Evolutionary conservation across 1,140 invertebrate genomes (phyloP), one percentile per base, ranked within the genome.

Genomic region (Drosophila nigromelanica): DNA sequence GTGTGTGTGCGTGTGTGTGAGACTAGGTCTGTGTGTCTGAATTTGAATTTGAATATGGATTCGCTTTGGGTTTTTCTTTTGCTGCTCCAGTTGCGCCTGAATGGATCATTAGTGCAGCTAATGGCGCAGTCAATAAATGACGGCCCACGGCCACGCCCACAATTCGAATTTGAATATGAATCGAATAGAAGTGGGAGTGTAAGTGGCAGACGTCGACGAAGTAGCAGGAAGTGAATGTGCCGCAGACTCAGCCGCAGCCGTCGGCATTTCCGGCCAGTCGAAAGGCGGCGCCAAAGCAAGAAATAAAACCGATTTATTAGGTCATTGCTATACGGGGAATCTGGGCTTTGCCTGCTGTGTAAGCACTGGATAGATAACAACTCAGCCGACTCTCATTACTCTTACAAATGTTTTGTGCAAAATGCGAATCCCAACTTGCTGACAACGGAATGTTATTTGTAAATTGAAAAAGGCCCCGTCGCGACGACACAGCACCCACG

Each of bases 71-170:
- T 43, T 48, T 63, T 54, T 60, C 55, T 40, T 45, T 56, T 62
- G 21, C 51, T 61, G 45, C 69, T 60, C 59, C 60, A 60, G 64
- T 79, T 61, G 59, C 54, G 58, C 45, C 82, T 89, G 83, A 89
- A 87, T 83, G 83, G 83, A 87, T 87, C 83, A 87, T 87, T 87
- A 89, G 83, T 89, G 83, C 76, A 87, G 83, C 83, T 87, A 87
- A 87, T 87, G 83, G 83, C 68, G 76, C 83, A 87, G 79, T 80
- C 83, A 87, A 89, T 89, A 80, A 89, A 87, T 83, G 83, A 70
- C 74, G 59, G 52, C 62, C 61, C 62, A 30, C 37, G 18, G 48
- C 79, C 82, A 80, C 82, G 79, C 82, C 82, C 64, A 76, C 79
- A 62, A 62, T 79, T 71, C 73, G 73, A 79, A 87, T 87, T 89